phyloP scores from a whole-genome alignment of 1,140 invertebrate species.

The Scaptomyza graminum region DNA sequence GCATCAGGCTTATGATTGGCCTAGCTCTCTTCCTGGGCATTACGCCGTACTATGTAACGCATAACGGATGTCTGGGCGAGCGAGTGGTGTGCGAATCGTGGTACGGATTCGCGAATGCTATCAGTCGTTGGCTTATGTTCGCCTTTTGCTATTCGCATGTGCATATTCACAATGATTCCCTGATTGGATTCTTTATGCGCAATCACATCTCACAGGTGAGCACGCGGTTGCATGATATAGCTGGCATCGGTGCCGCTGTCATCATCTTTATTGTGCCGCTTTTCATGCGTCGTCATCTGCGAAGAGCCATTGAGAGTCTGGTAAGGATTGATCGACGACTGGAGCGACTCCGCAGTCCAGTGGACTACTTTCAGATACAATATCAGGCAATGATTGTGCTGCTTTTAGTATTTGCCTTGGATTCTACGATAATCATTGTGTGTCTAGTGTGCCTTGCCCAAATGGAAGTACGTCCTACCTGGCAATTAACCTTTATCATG shows the following conservation, averaged over 20 bases:
- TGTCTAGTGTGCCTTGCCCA: conserved; percentile 49
- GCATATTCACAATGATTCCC: conserved; percentile 41
- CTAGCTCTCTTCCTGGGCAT: conserved; percentile 49
- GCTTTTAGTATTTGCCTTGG: background rate
- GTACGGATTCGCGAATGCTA: conserved; percentile 59
- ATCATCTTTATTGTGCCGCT: conserved; percentile 55
- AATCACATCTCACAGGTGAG: conserved; percentile 57
- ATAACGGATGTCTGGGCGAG: conserved; percentile 10
- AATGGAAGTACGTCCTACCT: conserved; percentile 47
- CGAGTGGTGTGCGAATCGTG: conserved; percentile 41
- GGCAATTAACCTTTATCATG: conserved; percentile 48
- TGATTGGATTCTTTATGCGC: conserved; percentile 65
- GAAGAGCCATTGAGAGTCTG: conserved; percentile 17
- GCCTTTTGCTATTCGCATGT: conserved; percentile 55
- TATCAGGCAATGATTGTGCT: conserved; percentile 15
- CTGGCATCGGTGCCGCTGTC: conserved; percentile 45
- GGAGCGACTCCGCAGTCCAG: background rate
- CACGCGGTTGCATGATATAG: conserved; percentile 46
- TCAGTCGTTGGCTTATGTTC: conserved; percentile 55
- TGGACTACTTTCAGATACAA: conserved; percentile 33
- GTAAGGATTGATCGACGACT: conserved; percentile 36
- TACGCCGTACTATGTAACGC: conserved; percentile 44
- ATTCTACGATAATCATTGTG: conserved; percentile 26
- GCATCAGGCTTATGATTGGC: conserved; percentile 46
- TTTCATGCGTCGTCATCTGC: conserved; percentile 43